phyloP scores from a whole-genome alignment of 2,113 vertebrate genomes.

The Physeter macrocephalus region DNA sequence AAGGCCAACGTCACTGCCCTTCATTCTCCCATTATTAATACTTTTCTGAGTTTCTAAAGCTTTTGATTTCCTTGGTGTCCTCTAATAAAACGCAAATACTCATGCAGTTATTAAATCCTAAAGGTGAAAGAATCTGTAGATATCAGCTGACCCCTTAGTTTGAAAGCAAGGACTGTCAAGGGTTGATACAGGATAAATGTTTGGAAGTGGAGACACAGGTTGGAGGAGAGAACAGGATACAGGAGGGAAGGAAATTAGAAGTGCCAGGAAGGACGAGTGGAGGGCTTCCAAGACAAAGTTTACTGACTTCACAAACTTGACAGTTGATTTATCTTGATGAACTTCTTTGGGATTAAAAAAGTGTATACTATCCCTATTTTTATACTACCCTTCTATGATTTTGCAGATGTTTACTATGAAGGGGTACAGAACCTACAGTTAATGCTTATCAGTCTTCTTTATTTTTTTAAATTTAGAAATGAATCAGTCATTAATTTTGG shows the following conservation, averaged over 20 bases:
- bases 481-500: background rate
- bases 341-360: background rate
- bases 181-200: background rate
- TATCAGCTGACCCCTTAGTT: background rate
- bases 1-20: background rate
- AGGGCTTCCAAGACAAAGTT: background rate
- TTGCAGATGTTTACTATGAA: background rate
- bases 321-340: background rate
- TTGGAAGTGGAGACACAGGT: background rate
- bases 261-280: background rate
- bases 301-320: background rate
- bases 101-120: background rate
- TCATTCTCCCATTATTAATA: background rate
- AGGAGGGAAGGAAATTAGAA: background rate
- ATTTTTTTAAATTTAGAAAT: background rate
- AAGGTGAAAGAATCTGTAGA: background rate
- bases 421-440: background rate
- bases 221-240: background rate
- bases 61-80: background rate
- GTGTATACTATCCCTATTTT: background rate
- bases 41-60: background rate
- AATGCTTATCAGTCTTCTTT: background rate
- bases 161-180: background rate
- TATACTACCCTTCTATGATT: background rate
- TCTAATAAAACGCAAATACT: background rate